Evolutionary conservation across 2,113 vertebrate genomes (phyloP).

Genomic region (Ploceus nigricollis): DNA sequence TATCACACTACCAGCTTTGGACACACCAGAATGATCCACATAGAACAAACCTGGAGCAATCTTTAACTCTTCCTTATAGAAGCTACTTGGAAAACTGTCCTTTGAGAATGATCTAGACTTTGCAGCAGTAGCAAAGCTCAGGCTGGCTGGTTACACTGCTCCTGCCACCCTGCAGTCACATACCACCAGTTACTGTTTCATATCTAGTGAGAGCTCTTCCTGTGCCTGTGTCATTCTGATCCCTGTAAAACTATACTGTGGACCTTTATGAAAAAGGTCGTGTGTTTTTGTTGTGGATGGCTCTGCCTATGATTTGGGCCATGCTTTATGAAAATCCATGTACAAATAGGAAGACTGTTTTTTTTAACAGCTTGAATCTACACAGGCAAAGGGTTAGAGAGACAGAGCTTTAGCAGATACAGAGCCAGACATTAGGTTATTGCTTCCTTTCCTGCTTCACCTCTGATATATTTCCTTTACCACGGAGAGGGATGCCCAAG

Average conservation of each 20-base stretch:
- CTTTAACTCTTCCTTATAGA: not conserved
- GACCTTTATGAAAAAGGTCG: not conserved
- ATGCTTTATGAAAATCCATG: not conserved
- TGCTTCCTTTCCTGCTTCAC: not conserved
- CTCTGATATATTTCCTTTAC: not conserved
- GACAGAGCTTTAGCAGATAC: not conserved
- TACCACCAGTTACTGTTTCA: not conserved
- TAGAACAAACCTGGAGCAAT: not conserved
- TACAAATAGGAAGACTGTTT: not conserved
- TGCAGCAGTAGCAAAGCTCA: not conserved
- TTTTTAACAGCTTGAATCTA: not conserved
- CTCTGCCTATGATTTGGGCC: not conserved
- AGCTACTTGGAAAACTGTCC: not conserved
- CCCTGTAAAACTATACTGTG: not conserved
- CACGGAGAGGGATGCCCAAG: not conserved
- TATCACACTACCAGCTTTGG: not conserved
- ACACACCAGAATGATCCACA: not conserved
- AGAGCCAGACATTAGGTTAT: not conserved
- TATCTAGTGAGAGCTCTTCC: accelerated
- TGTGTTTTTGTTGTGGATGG: not conserved
- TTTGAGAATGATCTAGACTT: not conserved
- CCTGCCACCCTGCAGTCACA: not conserved
- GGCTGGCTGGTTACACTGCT: not conserved
- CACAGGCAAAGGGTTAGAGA: not conserved
- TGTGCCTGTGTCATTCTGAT: not conserved